phyloP scores from a whole-genome alignment of 2,888 invertebrate genomes.

The Apomyelois bistriatella region DNA sequence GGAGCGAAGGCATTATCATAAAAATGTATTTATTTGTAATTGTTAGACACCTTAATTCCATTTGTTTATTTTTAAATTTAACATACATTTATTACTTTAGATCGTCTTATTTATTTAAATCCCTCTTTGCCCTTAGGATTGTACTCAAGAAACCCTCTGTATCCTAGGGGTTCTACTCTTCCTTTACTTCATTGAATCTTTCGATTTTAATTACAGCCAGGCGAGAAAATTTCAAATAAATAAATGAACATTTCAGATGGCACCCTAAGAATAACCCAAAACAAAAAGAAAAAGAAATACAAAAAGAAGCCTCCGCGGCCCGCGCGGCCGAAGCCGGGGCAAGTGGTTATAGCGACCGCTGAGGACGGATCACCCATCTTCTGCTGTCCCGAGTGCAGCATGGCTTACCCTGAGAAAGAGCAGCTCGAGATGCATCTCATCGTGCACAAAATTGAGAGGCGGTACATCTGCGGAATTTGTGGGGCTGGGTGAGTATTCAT shows the following conservation, averaged over 20 bases:
- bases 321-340: slow-evolving; percentile 88
- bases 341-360: slow-evolving; percentile 87
- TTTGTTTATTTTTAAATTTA: too few relatives aligned
- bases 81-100: too few relatives aligned
- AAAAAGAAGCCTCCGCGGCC: slow-evolving; percentile 90
- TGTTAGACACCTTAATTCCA: too few relatives aligned
- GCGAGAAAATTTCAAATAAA: too few relatives aligned
- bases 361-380: slow-evolving; percentile 86
- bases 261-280: slow-evolving; percentile 38
- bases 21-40: too few relatives aligned
- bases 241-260: slow-evolving; percentile 45
- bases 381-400: slow-evolving; percentile 90
- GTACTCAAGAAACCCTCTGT: too few relatives aligned
- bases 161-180: too few relatives aligned
- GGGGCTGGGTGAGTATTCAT: slow-evolving; percentile 81
- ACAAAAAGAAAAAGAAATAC: slow-evolving; percentile 88
- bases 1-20: too few relatives aligned
- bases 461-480: slow-evolving; percentile 88
- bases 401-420: slow-evolving; percentile 90
- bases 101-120: too few relatives aligned
- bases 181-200: too few relatives aligned
- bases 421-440: slow-evolving; percentile 87
- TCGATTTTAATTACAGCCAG: too few relatives aligned
- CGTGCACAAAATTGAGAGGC: slow-evolving; percentile 88
- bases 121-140: too few relatives aligned